Evolutionary conservation across 2,888 invertebrate species (phyloP).

Genomic region (Mantis religiosa): DNA sequence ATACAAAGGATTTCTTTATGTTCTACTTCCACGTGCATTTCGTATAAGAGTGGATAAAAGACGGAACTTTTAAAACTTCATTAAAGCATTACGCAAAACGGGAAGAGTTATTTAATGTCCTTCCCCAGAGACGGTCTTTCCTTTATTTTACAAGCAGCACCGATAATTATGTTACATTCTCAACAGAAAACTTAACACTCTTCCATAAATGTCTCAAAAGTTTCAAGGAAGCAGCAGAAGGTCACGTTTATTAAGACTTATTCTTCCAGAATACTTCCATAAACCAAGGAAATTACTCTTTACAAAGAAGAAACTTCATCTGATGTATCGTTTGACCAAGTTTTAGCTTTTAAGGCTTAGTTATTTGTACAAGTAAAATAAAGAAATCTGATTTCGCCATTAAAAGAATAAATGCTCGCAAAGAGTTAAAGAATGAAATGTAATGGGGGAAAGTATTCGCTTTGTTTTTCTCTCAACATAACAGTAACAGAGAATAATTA

Average conservation of each 20-base stretch:
- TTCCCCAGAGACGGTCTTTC: not conserved
- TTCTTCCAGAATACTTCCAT: not conserved
- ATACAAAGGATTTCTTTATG: not conserved
- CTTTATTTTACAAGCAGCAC: not conserved
- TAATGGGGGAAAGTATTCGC: too few relatives aligned
- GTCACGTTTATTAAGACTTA: not conserved
- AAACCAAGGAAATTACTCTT: too few relatives aligned
- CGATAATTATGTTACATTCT: not conserved
- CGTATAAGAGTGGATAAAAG: not conserved
- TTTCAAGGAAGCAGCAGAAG: not conserved
- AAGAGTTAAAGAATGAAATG: too few relatives aligned
- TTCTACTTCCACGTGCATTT: not conserved
- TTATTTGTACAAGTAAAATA: too few relatives aligned
- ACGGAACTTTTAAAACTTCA: not conserved
- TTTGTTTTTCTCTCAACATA: too few relatives aligned
- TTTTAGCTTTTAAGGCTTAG: too few relatives aligned
- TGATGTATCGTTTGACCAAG: too few relatives aligned
- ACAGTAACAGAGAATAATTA: too few relatives aligned
- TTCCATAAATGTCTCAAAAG: not conserved
- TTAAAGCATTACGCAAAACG: not conserved
- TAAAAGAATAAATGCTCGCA: too few relatives aligned
- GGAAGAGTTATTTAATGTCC: not conserved
- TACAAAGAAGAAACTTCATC: too few relatives aligned
- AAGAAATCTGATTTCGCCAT: too few relatives aligned
- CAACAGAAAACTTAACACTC: not conserved